Evolutionary conservation across 1,140 invertebrate species (phyloP), one percentile per base, ranked within the genome.

Genomic region (Camponotus vicinus): DNA sequence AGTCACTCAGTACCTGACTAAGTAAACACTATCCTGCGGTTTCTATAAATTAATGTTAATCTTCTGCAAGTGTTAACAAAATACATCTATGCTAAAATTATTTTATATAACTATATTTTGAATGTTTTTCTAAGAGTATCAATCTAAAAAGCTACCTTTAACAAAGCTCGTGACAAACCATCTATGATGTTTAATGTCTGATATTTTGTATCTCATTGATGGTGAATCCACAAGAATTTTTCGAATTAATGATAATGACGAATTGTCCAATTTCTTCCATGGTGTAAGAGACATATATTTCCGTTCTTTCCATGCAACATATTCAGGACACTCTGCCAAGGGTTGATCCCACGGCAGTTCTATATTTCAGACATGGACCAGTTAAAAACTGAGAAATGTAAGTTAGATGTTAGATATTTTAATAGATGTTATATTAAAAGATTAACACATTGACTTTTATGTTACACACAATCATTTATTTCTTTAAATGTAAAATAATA

Each of bases 291-390:
- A 94, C 89, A 96, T 95, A 93, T 96, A 96, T 89, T 94, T 95
- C 89, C 96, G 96, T 77, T 96, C 96, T 89, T 96, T 97, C 98
- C 98, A 99, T 61, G 96, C 95, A 27, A 95, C 94, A 94, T 97
- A 99, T 92, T 98, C 98, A 32, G 93, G 86, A 93, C 97, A 98
- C 11, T 96, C 95, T 66, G 94, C 93, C 45, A 96, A 95, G 1
- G 99, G 97, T 92, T 98, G 97, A 96, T 98, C 97, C 99, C 99
- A 99, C 32, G 98, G 98, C 83, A 99, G 94, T 95, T 99, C 98
- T 98, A 95, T 55, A 95, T 92, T 92, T 93, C 75, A 93, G 86
- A 92, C 59, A 93, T 73, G 88, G 86, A 93, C 90, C 90, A 91
- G 85, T 93, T 92, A 93, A 88, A 90, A 91, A 93, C 92, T 93